phyloP scores from a whole-genome alignment of 2,888 invertebrate species.

The Corbicula japonica region DNA sequence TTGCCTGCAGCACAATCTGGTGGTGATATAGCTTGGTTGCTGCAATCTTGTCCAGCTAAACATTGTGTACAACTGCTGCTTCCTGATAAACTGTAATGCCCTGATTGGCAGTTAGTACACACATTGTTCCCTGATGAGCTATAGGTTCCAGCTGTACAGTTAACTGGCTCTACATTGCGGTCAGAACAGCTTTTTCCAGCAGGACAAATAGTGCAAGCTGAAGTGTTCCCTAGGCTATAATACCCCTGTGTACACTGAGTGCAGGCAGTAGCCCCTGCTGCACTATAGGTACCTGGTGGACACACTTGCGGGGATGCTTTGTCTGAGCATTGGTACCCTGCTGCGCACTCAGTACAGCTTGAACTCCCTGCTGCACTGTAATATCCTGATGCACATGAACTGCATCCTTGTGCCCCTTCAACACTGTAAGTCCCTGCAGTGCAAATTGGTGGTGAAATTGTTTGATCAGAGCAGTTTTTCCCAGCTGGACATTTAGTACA shows the following conservation, averaged over 20 bases:
- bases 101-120: constrained; percentile 61
- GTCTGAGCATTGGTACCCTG: constrained; percentile 59
- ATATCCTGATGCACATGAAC: constrained; percentile 53
- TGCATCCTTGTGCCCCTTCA: too few species aligned
- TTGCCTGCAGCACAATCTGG: constrained; percentile 59
- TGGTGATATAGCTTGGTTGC: constrained; percentile 58
- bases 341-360: constrained; percentile 61
- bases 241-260: constrained; percentile 49
- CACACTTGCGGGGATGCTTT: constrained; percentile 54
- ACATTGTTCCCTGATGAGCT: constrained; percentile 48
- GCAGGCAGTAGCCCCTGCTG: constrained; percentile 55
- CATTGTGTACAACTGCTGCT: constrained; percentile 72
- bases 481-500: constrained; percentile 45
- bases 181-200: constrained; percentile 51
- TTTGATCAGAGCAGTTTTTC: constrained; percentile 22
- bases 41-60: constrained; percentile 77
- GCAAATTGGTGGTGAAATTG: constrained; percentile 22
- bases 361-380: constrained; percentile 52
- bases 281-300: constrained; percentile 60
- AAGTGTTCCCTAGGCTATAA: constrained; percentile 37
- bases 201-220: constrained; percentile 49
- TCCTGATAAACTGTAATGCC: constrained; percentile 62
- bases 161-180: constrained; percentile 18
- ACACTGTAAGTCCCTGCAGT: constrained; percentile 58
- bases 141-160: constrained; percentile 56